A percentile compares a stretch with the other conserved stretches of the same genome.
Evolutionary conservation across 1,140 invertebrate genomes (phyloP).

Genomic region (Dinothrombium tinctorium): DNA sequence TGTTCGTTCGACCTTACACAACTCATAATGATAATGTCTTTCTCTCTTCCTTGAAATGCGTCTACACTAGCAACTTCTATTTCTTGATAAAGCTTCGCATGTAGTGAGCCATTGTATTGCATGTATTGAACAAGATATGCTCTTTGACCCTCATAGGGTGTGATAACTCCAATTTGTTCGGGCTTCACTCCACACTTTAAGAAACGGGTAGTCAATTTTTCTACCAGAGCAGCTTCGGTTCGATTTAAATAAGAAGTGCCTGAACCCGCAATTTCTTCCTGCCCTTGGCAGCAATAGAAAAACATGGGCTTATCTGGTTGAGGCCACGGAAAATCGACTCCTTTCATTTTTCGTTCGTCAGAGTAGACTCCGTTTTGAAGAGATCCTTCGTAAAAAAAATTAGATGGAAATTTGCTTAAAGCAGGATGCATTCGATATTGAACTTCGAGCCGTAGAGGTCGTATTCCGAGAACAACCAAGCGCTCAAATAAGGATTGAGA

Average conservation of each 20-base stretch:
- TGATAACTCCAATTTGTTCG: conserved; percentile 98
- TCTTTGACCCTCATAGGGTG: conserved; percentile 95
- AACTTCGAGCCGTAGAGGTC: conserved; percentile 83
- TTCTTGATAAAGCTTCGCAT: conserved; percentile 90
- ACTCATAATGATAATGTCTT: conserved; percentile 83
- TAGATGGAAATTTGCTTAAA: conserved; percentile 86
- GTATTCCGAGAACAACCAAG: conserved; percentile 80
- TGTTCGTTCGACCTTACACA: conserved; percentile 75
- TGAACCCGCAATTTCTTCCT: conserved; percentile 94
- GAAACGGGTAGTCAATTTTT: conserved; percentile 84
- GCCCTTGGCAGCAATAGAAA: conserved; percentile 90
- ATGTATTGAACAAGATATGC: conserved; percentile 94
- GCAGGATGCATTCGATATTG: conserved; percentile 99
- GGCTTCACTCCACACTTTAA: conserved; percentile 82
- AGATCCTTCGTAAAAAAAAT: conserved; percentile 98
- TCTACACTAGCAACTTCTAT: conserved; percentile 99
- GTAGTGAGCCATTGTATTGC: conserved; percentile 92
- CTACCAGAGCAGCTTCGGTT: conserved; percentile 93
- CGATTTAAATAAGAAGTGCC: conserved; percentile 95
- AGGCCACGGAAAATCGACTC: conserved; percentile 95
- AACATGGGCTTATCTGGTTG: conserved; percentile 91
- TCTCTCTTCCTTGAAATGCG: conserved; percentile 83
- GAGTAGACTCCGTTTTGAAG: conserved; percentile 95
- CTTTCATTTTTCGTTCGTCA: conserved; percentile 63
- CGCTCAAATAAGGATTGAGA: conserved; percentile 94